phyloP scores from a whole-genome alignment of 2,797 vertebrate genomes.

The Aldrovandia affinis region DNA sequence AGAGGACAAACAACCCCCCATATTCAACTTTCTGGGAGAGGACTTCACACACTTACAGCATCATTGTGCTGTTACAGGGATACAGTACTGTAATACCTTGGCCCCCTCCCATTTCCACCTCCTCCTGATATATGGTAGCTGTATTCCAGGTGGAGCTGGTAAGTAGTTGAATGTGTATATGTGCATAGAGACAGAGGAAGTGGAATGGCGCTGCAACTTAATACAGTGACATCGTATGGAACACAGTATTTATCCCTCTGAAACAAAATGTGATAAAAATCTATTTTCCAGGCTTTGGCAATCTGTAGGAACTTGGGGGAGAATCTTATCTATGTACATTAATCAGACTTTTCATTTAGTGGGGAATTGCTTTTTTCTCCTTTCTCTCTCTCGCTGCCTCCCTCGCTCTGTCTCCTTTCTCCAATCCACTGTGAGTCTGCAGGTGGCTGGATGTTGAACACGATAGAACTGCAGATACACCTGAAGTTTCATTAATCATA shows the following conservation, averaged over 20 bases:
- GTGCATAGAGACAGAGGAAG: neutral
- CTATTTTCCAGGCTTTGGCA: slow-evolving; percentile 6
- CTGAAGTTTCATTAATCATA: slow-evolving; percentile 71
- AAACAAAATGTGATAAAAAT: slow-evolving; percentile 27
- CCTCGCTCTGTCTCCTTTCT: slow-evolving; percentile 3
- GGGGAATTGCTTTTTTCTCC: slow-evolving; percentile 20
- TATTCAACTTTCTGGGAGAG: neutral
- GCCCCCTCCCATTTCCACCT: neutral
- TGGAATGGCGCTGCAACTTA: neutral
- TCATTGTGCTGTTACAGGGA: neutral
- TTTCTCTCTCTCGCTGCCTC: neutral
- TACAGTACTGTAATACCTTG: neutral
- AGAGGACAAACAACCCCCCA: neutral
- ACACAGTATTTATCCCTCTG: slow-evolving; percentile 25
- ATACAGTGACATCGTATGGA: slow-evolving; percentile 24
- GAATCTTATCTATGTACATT: slow-evolving; percentile 29
- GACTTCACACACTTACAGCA: neutral
- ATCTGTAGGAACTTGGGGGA: slow-evolving; percentile 11
- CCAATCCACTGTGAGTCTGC: slow-evolving; percentile 46
- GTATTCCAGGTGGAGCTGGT: neutral
- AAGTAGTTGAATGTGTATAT: neutral
- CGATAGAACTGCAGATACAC: slow-evolving; percentile 67
- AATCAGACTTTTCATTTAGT: slow-evolving; percentile 21
- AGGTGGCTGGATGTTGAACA: slow-evolving; percentile 60
- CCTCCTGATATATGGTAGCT: neutral